Evolutionary conservation across 1,140 invertebrate species (phyloP).

Genomic region (Ooceraea biroi): DNA sequence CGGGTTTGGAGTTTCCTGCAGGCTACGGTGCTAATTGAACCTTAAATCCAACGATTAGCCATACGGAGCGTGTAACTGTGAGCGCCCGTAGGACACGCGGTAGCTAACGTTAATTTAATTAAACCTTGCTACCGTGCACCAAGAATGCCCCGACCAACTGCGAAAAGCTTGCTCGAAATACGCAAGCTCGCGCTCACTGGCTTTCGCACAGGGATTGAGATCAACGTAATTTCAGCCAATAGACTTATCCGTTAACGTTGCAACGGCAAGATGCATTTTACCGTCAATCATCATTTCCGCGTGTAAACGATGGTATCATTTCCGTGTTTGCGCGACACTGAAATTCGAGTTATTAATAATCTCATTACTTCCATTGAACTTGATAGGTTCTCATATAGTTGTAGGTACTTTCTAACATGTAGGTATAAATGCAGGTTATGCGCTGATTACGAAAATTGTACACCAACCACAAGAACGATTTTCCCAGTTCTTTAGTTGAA

Average conservation of each 20-base stretch:
- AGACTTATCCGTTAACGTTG: neutral
- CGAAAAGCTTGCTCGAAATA: constrained; percentile 16
- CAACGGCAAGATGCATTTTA: neutral
- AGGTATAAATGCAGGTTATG: too few species aligned
- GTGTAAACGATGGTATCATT: constrained; percentile 13
- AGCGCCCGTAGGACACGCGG: constrained; percentile 62
- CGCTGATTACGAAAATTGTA: too few species aligned
- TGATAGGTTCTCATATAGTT: too few species aligned
- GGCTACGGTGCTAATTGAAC: constrained; percentile 72
- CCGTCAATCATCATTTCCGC: neutral
- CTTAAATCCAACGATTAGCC: constrained; percentile 77
- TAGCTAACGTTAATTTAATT: constrained; percentile 81
- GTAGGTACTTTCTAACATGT: too few species aligned
- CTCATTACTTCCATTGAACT: too few species aligned
- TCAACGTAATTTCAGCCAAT: constrained; percentile 18
- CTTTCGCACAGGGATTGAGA: neutral
- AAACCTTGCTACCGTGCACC: constrained; percentile 68
- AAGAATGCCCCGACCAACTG: constrained; percentile 69
- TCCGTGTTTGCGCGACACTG: neutral
- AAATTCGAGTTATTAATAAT: too few species aligned
- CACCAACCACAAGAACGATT: too few species aligned
- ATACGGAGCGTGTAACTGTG: constrained; percentile 79
- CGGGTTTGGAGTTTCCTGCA: constrained; percentile 20
- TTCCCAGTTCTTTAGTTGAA: constrained; percentile 13
- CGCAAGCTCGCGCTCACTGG: constrained; percentile 2